Conservation (phyloP, 2,113 vertebrate species). For the Ciconia boyciana region DNA sequence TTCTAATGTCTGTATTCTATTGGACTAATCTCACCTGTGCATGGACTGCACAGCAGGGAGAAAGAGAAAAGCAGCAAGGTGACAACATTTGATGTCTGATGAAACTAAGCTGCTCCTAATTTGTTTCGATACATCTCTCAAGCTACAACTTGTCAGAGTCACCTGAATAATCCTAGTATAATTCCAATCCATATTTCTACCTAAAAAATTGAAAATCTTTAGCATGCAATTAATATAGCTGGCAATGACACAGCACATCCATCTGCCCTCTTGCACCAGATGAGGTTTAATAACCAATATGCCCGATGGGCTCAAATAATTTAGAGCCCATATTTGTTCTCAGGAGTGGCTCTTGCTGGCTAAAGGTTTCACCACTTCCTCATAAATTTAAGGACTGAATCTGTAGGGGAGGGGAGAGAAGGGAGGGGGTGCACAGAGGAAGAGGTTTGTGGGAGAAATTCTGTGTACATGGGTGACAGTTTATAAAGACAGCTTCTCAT, state of each 20-base stretch:
- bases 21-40: background rate
- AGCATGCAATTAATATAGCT: constrained; percentile 9
- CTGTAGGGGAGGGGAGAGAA: too few relatives aligned
- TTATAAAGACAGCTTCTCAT: background rate
- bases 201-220: constrained; percentile 47
- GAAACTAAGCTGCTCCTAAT: background rate
- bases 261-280: constrained; percentile 13
- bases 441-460: background rate
- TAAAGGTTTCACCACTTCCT: constrained; percentile 33
- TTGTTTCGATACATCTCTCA: background rate
- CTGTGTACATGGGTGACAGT: background rate
- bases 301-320: constrained; percentile 30
- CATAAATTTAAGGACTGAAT: constrained; percentile 40
- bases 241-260: constrained; percentile 36
- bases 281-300: constrained; percentile 19
- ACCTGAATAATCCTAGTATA: constrained; percentile 40
- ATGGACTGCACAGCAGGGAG: background rate
- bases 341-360: constrained; percentile 11
- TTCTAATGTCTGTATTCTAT: background rate
- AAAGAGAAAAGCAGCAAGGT: background rate
- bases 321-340: constrained; percentile 51
- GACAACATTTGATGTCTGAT: background rate
- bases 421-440: background rate
- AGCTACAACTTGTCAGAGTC: background rate
- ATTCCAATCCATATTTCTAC: constrained; percentile 28